These are phyloP conservation scores for Bugulina stolonifera DNA, from an alignment of 2,888 invertebrate genomes.

Conservation along the genomic window DNA sequence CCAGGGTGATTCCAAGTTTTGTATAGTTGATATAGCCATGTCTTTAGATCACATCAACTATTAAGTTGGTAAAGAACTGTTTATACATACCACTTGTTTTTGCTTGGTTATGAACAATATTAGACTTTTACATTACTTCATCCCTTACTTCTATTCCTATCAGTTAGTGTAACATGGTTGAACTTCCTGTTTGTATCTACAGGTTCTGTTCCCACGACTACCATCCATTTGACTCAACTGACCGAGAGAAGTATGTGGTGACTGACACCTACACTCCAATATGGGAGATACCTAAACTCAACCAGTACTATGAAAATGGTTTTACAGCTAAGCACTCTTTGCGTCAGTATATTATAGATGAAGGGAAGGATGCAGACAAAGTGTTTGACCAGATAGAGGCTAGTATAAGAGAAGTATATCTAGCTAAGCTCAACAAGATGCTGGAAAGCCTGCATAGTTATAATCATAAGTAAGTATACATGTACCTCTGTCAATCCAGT, in stretches of 20 bases:
- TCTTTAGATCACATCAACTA: no score
- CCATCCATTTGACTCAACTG: slow-evolving; percentile 76
- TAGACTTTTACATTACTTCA: background rate
- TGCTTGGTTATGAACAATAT: no score
- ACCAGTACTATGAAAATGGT: slow-evolving; percentile 51
- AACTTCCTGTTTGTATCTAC: no score
- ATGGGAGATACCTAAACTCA: slow-evolving; percentile 75
- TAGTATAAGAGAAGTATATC: slow-evolving; percentile 66
- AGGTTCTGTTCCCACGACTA: slow-evolving; percentile 84
- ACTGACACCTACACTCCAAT: slow-evolving; percentile 88
- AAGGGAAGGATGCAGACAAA: slow-evolving; percentile 33
- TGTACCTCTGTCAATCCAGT: background rate
- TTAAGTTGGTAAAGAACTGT: no score
- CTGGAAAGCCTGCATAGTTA: background rate
- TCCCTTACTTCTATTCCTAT: background rate
- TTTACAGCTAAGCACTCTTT: slow-evolving; percentile 81
- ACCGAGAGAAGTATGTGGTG: slow-evolving; percentile 83
- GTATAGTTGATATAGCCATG: no score
- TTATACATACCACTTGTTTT: no score
- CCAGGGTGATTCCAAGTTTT: no score
- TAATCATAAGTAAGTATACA: background rate
- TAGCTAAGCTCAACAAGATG: slow-evolving; percentile 57
- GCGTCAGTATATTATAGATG: slow-evolving; percentile 61
- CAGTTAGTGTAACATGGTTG: background rate
- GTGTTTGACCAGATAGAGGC: slow-evolving; percentile 62